Percentiles rank a stretch among this genome's conserved stretches.
Conservation (phyloP, 2,113 vertebrate species). For the Taxidea taxus region DNA sequence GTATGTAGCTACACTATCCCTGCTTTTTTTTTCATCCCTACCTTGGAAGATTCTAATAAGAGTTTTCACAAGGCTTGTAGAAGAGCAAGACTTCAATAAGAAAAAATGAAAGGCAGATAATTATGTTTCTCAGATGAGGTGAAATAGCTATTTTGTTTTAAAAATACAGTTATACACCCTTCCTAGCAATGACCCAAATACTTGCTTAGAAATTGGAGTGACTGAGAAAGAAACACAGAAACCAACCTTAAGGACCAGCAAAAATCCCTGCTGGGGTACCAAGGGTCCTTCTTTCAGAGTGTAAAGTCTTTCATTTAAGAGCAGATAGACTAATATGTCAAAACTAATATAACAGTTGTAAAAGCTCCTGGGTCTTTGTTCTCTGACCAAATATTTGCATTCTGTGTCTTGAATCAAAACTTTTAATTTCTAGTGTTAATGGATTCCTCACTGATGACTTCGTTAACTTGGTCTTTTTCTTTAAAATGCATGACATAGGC, state of each 20-base stretch:
- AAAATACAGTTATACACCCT: constrained; percentile 28
- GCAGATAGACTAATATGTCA: constrained; percentile 40
- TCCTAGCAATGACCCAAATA: constrained; percentile 11
- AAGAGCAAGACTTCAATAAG: neutral
- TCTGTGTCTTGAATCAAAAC: constrained; percentile 61
- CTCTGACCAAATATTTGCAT: constrained; percentile 65
- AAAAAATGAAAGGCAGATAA: neutral
- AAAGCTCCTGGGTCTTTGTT: constrained; percentile 51
- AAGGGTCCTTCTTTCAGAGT: constrained; percentile 30
- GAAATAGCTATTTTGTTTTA: constrained; percentile 29
- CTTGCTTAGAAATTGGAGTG: constrained; percentile 38
- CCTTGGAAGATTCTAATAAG: neutral
- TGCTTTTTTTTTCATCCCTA: neutral
- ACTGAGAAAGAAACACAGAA: neutral
- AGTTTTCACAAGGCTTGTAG: neutral
- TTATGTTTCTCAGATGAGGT: neutral
- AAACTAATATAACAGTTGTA: constrained; percentile 31
- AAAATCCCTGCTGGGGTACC: constrained; percentile 40
- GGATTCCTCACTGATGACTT: constrained; percentile 53
- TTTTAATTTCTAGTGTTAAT: constrained; percentile 70
- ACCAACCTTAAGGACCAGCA: neutral
- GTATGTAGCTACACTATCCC: neutral
- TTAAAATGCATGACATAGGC: constrained; percentile 36
- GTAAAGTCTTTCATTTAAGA: constrained; percentile 44
- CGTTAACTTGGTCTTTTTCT: constrained; percentile 62